These are phyloP conservation scores for Melanotaenia trifasciata DNA, from an alignment of 2,797 vertebrate species.

Conservation along the genomic window DNA sequence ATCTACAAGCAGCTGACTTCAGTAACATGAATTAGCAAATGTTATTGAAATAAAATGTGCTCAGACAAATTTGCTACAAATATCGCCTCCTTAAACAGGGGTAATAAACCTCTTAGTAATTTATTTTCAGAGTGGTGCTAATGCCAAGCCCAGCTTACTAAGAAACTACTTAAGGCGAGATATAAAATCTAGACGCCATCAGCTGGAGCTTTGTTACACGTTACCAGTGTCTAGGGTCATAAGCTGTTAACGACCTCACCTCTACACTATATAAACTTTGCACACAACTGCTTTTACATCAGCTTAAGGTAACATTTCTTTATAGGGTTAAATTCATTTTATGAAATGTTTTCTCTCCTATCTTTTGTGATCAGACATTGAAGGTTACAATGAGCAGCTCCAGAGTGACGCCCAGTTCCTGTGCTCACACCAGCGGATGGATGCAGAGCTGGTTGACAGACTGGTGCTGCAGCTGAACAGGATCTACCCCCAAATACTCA, in stretches of 20 bases:
- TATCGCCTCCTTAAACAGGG: slow-evolving; percentile 28
- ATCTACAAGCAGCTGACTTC: not conserved
- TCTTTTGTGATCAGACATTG: slow-evolving; percentile 44
- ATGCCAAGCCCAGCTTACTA: slow-evolving; percentile 49
- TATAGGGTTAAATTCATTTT: not conserved
- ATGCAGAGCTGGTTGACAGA: slow-evolving; percentile 88
- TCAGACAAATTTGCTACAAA: slow-evolving; percentile 5
- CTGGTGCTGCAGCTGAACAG: slow-evolving; percentile 92
- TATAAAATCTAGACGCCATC: slow-evolving; percentile 36
- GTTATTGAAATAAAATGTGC: not conserved
- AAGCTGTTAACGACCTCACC: slow-evolving; percentile 2
- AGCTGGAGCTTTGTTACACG: slow-evolving; percentile 11
- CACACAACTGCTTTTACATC: not conserved
- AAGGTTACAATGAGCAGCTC: slow-evolving; percentile 83
- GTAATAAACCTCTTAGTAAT: slow-evolving; percentile 66
- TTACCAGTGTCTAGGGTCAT: slow-evolving; percentile 10
- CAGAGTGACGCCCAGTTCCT: slow-evolving; percentile 86
- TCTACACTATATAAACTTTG: not conserved
- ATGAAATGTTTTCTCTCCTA: not conserved
- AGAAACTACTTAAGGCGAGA: slow-evolving; percentile 47
- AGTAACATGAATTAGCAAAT: not conserved
- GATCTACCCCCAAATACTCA: slow-evolving; percentile 91
- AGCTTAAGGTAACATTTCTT: not conserved
- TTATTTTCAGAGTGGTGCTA: slow-evolving; percentile 54
- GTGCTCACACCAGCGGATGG: slow-evolving; percentile 81